These are phyloP conservation scores for Drosophila neutralis DNA, from an alignment of 2,888 invertebrate genomes.

Conservation along the genomic window DNA sequence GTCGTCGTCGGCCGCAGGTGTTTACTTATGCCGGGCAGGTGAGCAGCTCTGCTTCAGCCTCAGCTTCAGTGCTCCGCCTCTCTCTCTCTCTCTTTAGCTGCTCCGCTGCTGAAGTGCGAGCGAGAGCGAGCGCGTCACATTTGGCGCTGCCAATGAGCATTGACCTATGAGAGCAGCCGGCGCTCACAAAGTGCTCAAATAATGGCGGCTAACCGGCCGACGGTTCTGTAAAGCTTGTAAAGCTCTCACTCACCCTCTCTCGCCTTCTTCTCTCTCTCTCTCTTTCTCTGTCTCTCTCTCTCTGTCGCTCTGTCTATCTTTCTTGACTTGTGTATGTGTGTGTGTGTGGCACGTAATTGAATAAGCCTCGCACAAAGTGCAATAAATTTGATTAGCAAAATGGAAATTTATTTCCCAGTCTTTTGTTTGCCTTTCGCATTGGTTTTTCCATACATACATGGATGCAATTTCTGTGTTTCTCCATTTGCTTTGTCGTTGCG, in stretches of 20 bases:
- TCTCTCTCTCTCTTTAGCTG: slow-evolving; percentile 8
- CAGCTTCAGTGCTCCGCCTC: slow-evolving; percentile 55
- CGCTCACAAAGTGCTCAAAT: slow-evolving; percentile 49
- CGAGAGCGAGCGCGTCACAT: slow-evolving; percentile 39
- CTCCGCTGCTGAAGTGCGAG: slow-evolving; percentile 27
- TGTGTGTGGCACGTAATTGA: slow-evolving; percentile 65
- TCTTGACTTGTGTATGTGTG: slow-evolving; percentile 15
- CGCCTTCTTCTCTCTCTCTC: not conserved
- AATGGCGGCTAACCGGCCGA: slow-evolving; percentile 68
- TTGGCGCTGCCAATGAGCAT: slow-evolving; percentile 26
- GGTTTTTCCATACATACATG: slow-evolving; percentile 60
- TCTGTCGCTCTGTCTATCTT: not conserved
- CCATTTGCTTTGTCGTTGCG: slow-evolving; percentile 55
- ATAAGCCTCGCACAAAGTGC: slow-evolving; percentile 77
- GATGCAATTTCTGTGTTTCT: not conserved
- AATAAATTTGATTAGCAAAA: slow-evolving; percentile 82
- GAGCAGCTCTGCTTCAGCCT: slow-evolving; percentile 32
- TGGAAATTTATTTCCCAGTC: slow-evolving; percentile 77
- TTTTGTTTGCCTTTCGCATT: slow-evolving; percentile 50
- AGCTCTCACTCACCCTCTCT: slow-evolving; percentile 20
- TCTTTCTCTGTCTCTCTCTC: slow-evolving; percentile 12
- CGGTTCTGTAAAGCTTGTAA: slow-evolving; percentile 40
- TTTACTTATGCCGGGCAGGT: slow-evolving; percentile 51
- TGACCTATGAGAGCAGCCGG: slow-evolving; percentile 49
- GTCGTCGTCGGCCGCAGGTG: slow-evolving; percentile 57